A percentile compares a stretch with the other conserved stretches of the same genome.
phyloP scores from a whole-genome alignment of 2,113 vertebrate species.

The Hippocampus comes region DNA sequence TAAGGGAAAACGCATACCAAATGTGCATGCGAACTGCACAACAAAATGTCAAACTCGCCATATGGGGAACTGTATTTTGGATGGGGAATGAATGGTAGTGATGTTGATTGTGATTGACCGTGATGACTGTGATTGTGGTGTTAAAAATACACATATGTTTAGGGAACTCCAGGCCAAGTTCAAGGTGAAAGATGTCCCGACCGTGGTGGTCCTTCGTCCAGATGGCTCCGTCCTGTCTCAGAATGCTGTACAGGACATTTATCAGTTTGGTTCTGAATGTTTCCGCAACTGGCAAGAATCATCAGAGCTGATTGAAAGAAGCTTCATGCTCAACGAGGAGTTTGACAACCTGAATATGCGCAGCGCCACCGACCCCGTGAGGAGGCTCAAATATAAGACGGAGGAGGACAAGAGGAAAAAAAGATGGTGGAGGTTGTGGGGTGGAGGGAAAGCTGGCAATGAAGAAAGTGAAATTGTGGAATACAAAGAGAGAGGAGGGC shows the following conservation, averaged over 20 bases:
- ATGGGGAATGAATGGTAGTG: not conserved
- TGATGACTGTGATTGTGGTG: not conserved
- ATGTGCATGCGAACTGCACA: no score
- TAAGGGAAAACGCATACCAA: no score
- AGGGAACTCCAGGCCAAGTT: slow-evolving; percentile 82
- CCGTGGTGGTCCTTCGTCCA: slow-evolving; percentile 82
- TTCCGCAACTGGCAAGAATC: slow-evolving; percentile 86
- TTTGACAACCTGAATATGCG: slow-evolving; percentile 71
- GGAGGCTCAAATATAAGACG: slow-evolving; percentile 82
- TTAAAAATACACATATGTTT: not conserved
- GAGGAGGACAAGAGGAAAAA: slow-evolving; percentile 73
- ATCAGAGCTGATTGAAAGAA: slow-evolving; percentile 81
- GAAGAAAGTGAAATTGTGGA: slow-evolving; percentile 22
- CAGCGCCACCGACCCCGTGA: slow-evolving; percentile 79
- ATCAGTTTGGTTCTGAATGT: slow-evolving; percentile 69
- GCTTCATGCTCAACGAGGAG: slow-evolving; percentile 81
- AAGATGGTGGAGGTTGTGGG: slow-evolving; percentile 53
- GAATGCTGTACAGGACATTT: slow-evolving; percentile 81
- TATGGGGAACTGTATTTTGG: no score
- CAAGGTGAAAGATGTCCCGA: slow-evolving; percentile 73
- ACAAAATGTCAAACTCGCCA: no score
- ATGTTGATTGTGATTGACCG: no score
- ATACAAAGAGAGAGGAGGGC: slow-evolving; percentile 31
- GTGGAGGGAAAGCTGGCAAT: not conserved
- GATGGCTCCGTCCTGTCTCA: slow-evolving; percentile 75